Conservation (phyloP, 2,888 invertebrate genomes). For the Neoitamus cyanurus region DNA sequence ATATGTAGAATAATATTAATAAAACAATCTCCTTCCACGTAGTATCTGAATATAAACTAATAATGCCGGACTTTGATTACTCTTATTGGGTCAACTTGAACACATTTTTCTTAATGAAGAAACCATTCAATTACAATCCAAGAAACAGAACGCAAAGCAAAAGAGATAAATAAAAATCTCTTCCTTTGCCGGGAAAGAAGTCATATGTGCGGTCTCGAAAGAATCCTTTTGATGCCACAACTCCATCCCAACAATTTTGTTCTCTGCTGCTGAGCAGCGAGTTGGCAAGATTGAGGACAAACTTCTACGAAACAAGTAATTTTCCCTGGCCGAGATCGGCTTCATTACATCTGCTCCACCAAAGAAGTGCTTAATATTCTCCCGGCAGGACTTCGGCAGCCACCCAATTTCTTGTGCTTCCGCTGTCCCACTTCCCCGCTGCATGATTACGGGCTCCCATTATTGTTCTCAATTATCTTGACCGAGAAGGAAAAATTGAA, state of each 20-base stretch:
- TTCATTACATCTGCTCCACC: background rate
- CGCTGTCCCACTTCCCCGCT: background rate
- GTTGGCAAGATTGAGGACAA: background rate
- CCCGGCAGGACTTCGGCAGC: background rate
- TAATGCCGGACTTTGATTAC: background rate
- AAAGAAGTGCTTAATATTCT: background rate
- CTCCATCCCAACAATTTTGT: background rate
- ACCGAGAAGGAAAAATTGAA: background rate
- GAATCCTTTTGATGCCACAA: background rate
- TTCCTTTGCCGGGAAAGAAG: background rate
- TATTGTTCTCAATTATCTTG: background rate
- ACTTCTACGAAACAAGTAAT: background rate
- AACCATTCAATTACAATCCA: background rate
- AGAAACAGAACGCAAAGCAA: background rate
- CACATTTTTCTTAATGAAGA: background rate
- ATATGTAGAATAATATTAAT: too few species aligned
- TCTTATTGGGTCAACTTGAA: background rate
- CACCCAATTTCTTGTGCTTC: background rate
- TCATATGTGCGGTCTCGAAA: background rate
- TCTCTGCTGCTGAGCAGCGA: background rate
- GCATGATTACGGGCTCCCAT: background rate
- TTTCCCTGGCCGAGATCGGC: background rate
- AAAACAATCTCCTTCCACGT: background rate
- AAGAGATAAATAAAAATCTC: background rate
- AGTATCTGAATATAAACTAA: background rate